A percentile compares a stretch with the other conserved stretches of the same genome.
Evolutionary conservation across 1,140 invertebrate genomes (phyloP).

Genomic region (Drosophila watanabei): DNA sequence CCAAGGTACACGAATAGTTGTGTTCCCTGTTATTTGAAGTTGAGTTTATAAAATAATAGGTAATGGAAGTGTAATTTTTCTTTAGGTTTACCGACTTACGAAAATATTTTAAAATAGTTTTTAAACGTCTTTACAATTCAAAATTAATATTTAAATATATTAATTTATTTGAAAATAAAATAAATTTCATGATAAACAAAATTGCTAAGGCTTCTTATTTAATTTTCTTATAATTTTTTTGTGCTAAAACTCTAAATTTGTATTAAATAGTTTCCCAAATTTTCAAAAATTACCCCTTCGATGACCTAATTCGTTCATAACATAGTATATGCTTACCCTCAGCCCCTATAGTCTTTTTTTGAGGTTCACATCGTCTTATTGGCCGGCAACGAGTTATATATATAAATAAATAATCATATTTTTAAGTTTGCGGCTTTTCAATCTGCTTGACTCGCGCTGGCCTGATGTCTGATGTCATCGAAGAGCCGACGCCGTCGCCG

Average conservation of each 20-base stretch:
- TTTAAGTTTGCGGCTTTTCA: constrained; percentile 43
- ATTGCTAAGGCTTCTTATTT: background rate
- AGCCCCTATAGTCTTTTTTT: background rate
- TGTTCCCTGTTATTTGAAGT: background rate
- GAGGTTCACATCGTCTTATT: constrained; percentile 26
- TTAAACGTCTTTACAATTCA: background rate
- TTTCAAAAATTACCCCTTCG: background rate
- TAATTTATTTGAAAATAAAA: background rate
- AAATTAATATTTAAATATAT: background rate
- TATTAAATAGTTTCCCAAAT: background rate
- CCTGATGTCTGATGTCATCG: constrained; percentile 56
- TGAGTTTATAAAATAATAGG: background rate
- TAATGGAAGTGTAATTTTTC: too few species aligned
- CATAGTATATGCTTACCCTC: background rate
- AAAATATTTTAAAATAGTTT: background rate
- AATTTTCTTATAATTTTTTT: background rate
- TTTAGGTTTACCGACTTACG: background rate
- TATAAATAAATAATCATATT: constrained; percentile 65
- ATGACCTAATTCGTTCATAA: constrained; percentile 9
- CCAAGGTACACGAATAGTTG: constrained; percentile 8
- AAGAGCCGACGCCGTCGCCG: constrained; percentile 37
- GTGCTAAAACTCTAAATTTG: background rate
- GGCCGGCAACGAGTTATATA: constrained; percentile 48
- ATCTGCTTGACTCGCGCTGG: constrained; percentile 28
- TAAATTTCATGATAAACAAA: background rate